phyloP scores from a whole-genome alignment of 2,888 invertebrate genomes.

The Crematogaster levior region DNA sequence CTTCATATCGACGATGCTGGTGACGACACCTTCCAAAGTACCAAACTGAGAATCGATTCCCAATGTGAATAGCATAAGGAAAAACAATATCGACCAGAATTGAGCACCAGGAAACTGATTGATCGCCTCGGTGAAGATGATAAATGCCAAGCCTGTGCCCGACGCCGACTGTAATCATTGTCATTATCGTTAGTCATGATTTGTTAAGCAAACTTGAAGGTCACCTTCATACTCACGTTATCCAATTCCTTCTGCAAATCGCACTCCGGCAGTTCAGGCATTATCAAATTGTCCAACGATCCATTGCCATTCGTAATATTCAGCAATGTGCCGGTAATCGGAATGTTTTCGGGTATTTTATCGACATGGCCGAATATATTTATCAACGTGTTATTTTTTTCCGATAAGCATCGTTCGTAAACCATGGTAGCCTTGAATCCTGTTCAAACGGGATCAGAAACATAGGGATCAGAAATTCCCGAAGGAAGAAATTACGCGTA shows the following conservation, averaged over 20 bases:
- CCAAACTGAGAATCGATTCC: slow-evolving; percentile 99
- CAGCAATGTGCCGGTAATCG: slow-evolving; percentile 87
- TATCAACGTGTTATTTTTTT: slow-evolving; percentile 88
- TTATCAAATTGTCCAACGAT: slow-evolving; percentile 88
- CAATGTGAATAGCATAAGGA: slow-evolving; percentile 97
- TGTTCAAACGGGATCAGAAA: slow-evolving; percentile 68
- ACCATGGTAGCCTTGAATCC: slow-evolving; percentile 95
- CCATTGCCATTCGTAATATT: slow-evolving; percentile 87
- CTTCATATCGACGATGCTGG: slow-evolving; percentile 98
- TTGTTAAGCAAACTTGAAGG: neutral
- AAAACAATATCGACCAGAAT: slow-evolving; percentile 98
- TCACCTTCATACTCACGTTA: slow-evolving; percentile 89
- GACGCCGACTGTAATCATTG: slow-evolving; percentile 92
- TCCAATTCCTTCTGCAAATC: slow-evolving; percentile 94
- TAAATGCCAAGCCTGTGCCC: slow-evolving; percentile 98
- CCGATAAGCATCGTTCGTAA: slow-evolving; percentile 91
- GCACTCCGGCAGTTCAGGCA: slow-evolving; percentile 91
- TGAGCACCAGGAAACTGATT: slow-evolving; percentile 99
- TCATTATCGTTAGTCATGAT: neutral
- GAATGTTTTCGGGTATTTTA: slow-evolving; percentile 86
- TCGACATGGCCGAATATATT: slow-evolving; percentile 87
- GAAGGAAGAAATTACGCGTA: slow-evolving; percentile 68
- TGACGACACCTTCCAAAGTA: slow-evolving; percentile 97
- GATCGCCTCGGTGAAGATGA: slow-evolving; percentile 99
- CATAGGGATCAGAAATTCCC: neutral